phyloP scores from a whole-genome alignment of 2,888 invertebrate species.

The Euproctis similis region DNA sequence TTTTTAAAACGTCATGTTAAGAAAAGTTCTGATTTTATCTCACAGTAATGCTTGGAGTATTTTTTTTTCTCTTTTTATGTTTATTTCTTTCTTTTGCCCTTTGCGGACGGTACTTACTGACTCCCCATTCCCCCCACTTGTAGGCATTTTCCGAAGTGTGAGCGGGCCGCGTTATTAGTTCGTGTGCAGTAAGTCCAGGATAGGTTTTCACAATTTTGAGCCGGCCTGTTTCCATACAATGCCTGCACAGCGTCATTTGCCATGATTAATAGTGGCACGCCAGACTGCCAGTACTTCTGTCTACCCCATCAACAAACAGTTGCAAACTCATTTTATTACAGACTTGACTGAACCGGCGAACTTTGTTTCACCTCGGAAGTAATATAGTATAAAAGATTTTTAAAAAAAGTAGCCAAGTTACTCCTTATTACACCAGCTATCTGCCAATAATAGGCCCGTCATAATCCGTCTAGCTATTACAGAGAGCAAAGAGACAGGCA shows the following conservation, averaged over 20 bases:
- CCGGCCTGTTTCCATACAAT: constrained; percentile 55
- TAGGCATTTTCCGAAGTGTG: constrained; percentile 61
- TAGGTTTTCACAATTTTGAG: constrained; percentile 75
- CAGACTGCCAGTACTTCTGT: constrained; percentile 27
- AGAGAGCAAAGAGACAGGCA: too few species aligned
- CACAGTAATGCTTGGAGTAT: too few species aligned
- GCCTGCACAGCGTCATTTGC: constrained; percentile 64
- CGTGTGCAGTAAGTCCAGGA: constrained; percentile 45
- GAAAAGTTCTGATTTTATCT: too few species aligned
- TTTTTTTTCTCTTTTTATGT: too few species aligned
- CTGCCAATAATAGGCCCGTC: too few species aligned
- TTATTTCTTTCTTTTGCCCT: constrained; percentile 23
- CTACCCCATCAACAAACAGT: constrained; percentile 5
- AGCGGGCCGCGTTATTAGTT: constrained; percentile 64
- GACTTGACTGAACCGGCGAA: too few species aligned
- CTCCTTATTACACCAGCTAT: too few species aligned
- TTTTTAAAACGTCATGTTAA: too few species aligned
- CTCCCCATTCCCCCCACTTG: constrained; percentile 42
- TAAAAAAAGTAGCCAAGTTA: too few species aligned
- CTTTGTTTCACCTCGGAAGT: too few species aligned
- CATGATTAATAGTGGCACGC: constrained; percentile 65
- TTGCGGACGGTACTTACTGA: constrained; percentile 49
- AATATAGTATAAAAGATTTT: too few species aligned
- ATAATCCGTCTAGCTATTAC: too few species aligned
- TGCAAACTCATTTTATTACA: not conserved